These are phyloP conservation scores for Eurytoma adleriae DNA, from an alignment of 2,888 invertebrate species.

Conservation along the genomic window DNA sequence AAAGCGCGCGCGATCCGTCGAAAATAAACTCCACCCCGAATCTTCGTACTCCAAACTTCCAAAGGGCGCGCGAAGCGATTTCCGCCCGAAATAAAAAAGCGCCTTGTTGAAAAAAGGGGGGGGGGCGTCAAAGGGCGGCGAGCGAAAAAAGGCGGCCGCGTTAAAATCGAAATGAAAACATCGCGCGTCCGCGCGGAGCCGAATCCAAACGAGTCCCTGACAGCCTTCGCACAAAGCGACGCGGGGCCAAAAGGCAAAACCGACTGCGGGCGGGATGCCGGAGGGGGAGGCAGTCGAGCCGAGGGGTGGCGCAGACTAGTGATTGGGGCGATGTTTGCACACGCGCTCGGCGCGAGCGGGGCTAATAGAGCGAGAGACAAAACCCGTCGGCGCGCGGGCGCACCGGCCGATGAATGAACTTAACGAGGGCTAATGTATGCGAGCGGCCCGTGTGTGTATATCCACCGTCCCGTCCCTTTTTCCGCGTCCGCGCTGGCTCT, in stretches of 20 bases:
- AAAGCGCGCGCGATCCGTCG: too few species aligned
- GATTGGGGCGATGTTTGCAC: slow-evolving; percentile 50
- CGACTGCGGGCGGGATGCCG: not conserved
- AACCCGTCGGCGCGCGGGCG: slow-evolving; percentile 21
- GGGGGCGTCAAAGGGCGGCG: too few species aligned
- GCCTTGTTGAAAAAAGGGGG: too few species aligned
- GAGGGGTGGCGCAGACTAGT: not conserved
- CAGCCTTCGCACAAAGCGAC: slow-evolving; percentile 39
- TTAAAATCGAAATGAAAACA: slow-evolving; percentile 18
- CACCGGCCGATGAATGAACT: slow-evolving; percentile 45
- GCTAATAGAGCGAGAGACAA: slow-evolving; percentile 54
- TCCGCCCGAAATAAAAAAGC: not conserved
- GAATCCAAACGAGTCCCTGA: slow-evolving; percentile 34
- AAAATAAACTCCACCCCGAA: too few species aligned
- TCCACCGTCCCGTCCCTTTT: not conserved
- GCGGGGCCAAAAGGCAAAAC: not conserved
- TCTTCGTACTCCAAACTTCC: too few species aligned
- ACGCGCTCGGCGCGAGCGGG: slow-evolving; percentile 5
- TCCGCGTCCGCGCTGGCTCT: not conserved
- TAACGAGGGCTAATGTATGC: slow-evolving; percentile 56
- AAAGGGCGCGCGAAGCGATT: not conserved
- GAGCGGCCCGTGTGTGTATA: slow-evolving; percentile 1
- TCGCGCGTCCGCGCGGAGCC: not conserved
- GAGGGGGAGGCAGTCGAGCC: not conserved
- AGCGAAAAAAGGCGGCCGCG: not conserved